Conservation (phyloP, 2,113 vertebrate species). For the Nipponia nippon region DNA sequence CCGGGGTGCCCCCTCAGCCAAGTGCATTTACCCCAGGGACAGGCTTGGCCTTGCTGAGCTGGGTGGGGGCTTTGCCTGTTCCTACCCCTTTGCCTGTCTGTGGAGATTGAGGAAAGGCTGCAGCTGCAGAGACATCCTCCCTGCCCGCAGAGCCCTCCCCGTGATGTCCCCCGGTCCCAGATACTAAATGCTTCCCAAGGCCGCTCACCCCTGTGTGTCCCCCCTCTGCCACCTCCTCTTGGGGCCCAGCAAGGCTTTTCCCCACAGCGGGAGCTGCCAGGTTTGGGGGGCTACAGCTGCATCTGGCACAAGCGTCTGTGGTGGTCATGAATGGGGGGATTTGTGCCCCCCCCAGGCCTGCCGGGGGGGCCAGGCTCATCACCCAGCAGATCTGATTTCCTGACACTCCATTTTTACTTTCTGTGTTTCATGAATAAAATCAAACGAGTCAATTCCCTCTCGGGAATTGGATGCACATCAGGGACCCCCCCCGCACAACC, state of each 20-base stretch:
- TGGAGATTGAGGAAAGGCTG: background rate
- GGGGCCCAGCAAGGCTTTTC: background rate
- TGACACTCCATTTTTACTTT: slow-evolving; percentile 63
- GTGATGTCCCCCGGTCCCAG: background rate
- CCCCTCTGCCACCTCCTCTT: background rate
- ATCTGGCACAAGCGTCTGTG: background rate
- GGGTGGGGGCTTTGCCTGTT: background rate
- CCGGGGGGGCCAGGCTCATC: background rate
- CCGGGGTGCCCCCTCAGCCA: background rate
- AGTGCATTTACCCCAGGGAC: background rate
- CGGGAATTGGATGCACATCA: slow-evolving; percentile 24
- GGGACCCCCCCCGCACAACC: background rate
- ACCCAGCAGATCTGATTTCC: slow-evolving; percentile 20
- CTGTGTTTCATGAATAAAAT: slow-evolving; percentile 52
- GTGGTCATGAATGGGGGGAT: background rate
- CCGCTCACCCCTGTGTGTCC: background rate
- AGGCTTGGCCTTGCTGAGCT: background rate
- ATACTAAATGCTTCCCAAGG: background rate
- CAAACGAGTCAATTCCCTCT: slow-evolving; percentile 21
- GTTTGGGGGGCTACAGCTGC: background rate
- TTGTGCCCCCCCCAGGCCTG: background rate
- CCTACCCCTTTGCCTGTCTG: background rate
- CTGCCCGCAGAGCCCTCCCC: background rate
- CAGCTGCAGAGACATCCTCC: background rate
- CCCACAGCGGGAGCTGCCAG: background rate